Conservation (phyloP, 2,113 vertebrate genomes). For the Chloroceryle aenea region DNA sequence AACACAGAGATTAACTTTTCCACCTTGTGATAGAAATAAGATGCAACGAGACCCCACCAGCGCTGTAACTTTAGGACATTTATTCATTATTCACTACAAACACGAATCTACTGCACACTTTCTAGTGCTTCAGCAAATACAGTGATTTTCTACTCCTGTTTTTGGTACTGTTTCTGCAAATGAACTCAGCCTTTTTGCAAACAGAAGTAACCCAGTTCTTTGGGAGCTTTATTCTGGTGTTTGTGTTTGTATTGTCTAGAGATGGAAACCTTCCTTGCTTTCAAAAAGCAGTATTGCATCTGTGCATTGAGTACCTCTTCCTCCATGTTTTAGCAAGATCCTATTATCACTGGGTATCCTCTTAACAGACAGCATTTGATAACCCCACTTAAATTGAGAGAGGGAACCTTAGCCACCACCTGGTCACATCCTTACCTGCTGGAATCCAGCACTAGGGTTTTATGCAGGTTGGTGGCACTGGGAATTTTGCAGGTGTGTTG, state of each 20-base stretch:
- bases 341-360: not conserved
- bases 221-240: slow-evolving; percentile 66
- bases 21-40: fast-evolving
- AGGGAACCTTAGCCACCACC: not conserved
- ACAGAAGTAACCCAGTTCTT: not conserved
- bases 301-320: slow-evolving; percentile 69
- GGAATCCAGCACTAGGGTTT: not conserved
- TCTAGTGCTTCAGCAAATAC: not conserved
- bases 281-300: slow-evolving; percentile 75
- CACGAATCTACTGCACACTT: fast-evolving
- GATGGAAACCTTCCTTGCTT: slow-evolving; percentile 75
- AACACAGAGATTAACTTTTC: not conserved
- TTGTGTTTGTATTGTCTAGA: slow-evolving; percentile 82
- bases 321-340: not conserved
- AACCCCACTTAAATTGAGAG: not conserved
- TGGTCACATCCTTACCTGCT: not conserved
- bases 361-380: not conserved
- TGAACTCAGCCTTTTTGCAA: not conserved
- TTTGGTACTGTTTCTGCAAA: not conserved
- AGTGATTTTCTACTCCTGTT: not conserved
- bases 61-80: not conserved
- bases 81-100: not conserved
- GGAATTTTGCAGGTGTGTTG: not conserved
- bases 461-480: not conserved
- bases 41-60: not conserved